Conservation (phyloP, 2,888 invertebrate genomes). For the Vandiemenella viatica region DNA sequence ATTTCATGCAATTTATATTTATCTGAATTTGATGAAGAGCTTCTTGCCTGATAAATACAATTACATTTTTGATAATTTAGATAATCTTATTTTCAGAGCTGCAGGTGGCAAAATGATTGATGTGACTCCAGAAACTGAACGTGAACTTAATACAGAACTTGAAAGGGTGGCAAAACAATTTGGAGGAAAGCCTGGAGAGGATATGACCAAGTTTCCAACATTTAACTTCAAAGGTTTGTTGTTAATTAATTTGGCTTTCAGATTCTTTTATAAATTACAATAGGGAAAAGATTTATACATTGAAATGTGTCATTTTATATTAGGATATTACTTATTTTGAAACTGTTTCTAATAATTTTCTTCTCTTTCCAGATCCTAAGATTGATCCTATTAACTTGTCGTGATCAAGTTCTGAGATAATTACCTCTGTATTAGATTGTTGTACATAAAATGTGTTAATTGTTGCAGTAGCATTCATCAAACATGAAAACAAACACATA, state of each 20-base stretch:
- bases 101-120: constrained; percentile 68
- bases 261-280: too few relatives aligned
- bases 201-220: constrained; percentile 80
- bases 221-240: constrained; percentile 52
- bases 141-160: constrained; percentile 58
- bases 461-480: too few relatives aligned
- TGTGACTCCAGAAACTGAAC: constrained; percentile 57
- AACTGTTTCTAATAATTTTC: neutral
- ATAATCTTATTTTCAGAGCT: constrained; percentile 32
- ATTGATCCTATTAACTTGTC: constrained; percentile 48
- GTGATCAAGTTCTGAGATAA: too few relatives aligned
- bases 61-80: neutral
- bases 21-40: too few relatives aligned
- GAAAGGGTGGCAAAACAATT: constrained; percentile 66
- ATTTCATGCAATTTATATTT: too few relatives aligned
- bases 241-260: too few relatives aligned
- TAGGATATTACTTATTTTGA: neutral
- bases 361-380: constrained; percentile 40
- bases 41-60: too few relatives aligned
- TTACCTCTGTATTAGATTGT: too few relatives aligned
- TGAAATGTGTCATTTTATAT: neutral
- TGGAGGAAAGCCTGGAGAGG: constrained; percentile 57
- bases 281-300: too few relatives aligned
- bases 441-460: too few relatives aligned
- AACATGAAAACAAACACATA: too few relatives aligned